phyloP scores from a whole-genome alignment of 2,888 invertebrate species.

The Scotopteryx bipunctaria region DNA sequence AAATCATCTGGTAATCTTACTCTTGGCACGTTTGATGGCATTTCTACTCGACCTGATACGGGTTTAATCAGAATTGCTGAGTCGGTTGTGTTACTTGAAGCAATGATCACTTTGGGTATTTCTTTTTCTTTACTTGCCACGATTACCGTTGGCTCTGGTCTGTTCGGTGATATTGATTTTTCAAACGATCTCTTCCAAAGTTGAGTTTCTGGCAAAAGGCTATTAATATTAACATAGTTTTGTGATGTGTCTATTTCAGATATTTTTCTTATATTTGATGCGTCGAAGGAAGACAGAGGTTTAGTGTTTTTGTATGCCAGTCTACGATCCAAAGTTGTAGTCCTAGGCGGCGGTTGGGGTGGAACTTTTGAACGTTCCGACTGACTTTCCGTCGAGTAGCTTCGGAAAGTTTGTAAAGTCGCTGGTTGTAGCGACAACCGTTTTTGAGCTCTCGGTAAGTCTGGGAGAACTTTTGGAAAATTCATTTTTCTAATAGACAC shows the following conservation, averaged over 20 bases:
- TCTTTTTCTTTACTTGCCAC: constrained; percentile 54
- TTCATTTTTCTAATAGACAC: constrained; percentile 89
- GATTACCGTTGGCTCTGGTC: constrained; percentile 38
- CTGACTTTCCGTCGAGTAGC: constrained; percentile 58
- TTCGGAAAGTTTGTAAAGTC: constrained; percentile 67
- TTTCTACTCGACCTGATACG: constrained; percentile 67
- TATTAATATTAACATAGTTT: constrained; percentile 73
- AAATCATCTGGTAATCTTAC: constrained; percentile 78
- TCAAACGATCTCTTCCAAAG: constrained; percentile 55
- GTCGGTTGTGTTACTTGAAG: constrained; percentile 78
- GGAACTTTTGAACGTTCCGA: constrained; percentile 76
- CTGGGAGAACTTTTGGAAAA: constrained; percentile 94
- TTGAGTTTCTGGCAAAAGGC: constrained; percentile 47
- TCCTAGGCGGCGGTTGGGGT: constrained; percentile 90
- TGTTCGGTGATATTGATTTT: constrained; percentile 40
- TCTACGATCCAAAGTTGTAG: constrained; percentile 86
- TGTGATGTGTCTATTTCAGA: constrained; percentile 43
- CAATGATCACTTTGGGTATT: constrained; percentile 78
- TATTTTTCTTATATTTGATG: constrained; percentile 52
- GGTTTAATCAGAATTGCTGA: constrained; percentile 85
- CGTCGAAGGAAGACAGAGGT: constrained; percentile 67
- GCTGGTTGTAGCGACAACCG: constrained; percentile 86
- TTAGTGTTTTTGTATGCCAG: constrained; percentile 72
- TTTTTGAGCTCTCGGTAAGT: constrained; percentile 85
- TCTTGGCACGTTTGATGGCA: constrained; percentile 72